Conservation (phyloP, 2,888 invertebrate species). For the Euphydryas editha region DNA sequence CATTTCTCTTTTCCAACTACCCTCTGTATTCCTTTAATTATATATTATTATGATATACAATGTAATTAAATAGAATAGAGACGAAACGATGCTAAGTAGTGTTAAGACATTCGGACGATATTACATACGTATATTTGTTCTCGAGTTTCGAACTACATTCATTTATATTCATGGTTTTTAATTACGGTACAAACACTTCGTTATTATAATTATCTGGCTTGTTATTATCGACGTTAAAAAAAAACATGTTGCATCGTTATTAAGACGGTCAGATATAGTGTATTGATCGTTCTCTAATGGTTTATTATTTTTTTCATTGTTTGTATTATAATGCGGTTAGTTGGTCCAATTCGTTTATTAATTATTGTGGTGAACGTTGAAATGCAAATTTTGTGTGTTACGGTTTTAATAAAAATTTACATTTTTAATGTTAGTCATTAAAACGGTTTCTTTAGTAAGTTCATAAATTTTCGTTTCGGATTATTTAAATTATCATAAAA, state of each 20-base stretch:
- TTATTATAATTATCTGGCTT: slow-evolving; percentile 64
- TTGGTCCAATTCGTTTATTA: background rate
- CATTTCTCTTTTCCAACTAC: slow-evolving; percentile 4
- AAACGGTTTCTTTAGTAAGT: no score
- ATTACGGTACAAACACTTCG: slow-evolving; percentile 39
- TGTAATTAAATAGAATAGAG: slow-evolving; percentile 5
- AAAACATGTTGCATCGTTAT: slow-evolving; percentile 44
- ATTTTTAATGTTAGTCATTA: no score
- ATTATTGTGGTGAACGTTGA: background rate
- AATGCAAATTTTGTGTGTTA: background rate
- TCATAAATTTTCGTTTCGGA: no score
- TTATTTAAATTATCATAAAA: no score
- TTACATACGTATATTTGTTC: slow-evolving; percentile 7
- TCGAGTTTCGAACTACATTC: slow-evolving; percentile 30
- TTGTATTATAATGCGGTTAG: background rate
- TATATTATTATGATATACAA: slow-evolving; percentile 3
- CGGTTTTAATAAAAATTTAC: background rate
- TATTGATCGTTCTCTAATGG: background rate
- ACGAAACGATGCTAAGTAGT: background rate
- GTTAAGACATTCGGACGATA: background rate
- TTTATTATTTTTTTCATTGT: slow-evolving; percentile 1
- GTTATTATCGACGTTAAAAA: slow-evolving; percentile 59
- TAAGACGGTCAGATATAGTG: background rate
- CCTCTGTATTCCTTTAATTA: background rate
- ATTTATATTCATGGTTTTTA: slow-evolving; percentile 28